These are phyloP conservation scores for Craterocephalus amniculus DNA, from an alignment of 2,797 vertebrate genomes.

Conservation along the genomic window DNA sequence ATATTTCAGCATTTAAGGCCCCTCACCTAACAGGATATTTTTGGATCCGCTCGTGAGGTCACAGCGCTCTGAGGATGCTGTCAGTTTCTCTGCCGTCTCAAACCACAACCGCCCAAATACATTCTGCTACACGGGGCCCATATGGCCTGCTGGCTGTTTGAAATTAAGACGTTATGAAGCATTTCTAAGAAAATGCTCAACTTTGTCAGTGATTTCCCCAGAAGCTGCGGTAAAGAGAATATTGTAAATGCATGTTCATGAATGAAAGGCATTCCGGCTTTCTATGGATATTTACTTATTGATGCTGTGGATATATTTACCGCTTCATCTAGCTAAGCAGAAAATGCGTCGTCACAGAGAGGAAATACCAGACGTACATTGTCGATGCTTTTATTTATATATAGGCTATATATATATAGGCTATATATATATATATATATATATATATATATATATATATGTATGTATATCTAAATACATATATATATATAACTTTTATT, in stretches of 20 bases:
- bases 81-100: not conserved
- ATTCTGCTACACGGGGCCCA: not conserved
- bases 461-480: too few species aligned
- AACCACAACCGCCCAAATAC: conserved; percentile 1
- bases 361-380: not conserved
- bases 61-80: conserved; percentile 17
- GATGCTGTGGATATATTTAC: not conserved
- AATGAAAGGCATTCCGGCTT: not conserved
- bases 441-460: too few species aligned
- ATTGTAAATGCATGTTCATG: not conserved
- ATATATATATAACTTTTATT: too few species aligned
- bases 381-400: too few species aligned
- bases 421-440: too few species aligned
- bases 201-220: not conserved
- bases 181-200: not conserved
- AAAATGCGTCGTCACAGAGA: not conserved
- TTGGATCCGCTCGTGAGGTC: conserved; percentile 34
- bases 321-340: not conserved
- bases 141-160: not conserved
- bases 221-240: not conserved
- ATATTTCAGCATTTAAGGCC: conserved; percentile 52
- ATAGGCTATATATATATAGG: too few species aligned
- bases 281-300: not conserved
- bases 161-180: conserved; percentile 15
- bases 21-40: conserved; percentile 50